Evolutionary conservation across 1,140 invertebrate species (phyloP).

Genomic region (Papilio xuthus): DNA sequence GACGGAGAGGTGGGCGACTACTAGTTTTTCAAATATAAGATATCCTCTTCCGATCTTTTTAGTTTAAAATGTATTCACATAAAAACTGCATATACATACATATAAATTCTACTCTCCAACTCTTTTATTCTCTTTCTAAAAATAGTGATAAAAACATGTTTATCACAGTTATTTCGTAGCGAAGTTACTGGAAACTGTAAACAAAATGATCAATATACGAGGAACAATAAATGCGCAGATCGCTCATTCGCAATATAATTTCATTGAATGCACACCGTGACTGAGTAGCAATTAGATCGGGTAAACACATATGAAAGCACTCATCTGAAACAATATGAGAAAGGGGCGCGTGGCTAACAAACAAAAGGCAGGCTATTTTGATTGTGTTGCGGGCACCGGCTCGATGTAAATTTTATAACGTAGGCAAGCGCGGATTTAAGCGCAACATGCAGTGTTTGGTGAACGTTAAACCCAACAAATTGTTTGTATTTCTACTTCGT

Average conservation of each 20-base stretch:
- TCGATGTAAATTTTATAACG: conserved; percentile 46
- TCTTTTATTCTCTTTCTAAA: no score
- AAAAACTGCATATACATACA: no score
- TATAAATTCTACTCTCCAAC: no score
- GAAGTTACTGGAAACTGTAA: background rate
- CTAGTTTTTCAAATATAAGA: no score
- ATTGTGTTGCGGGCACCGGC: conserved; percentile 36
- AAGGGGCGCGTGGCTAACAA: conserved; percentile 56
- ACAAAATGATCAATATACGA: conserved; percentile 6
- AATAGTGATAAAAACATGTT: no score
- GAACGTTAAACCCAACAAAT: conserved; percentile 15
- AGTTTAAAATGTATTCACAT: no score
- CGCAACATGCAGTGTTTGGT: conserved; percentile 8
- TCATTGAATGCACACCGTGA: conserved; percentile 64
- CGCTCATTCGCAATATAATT: conserved; percentile 60
- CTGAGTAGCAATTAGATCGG: conserved; percentile 78
- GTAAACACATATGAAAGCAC: conserved; percentile 68
- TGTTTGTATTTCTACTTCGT: conserved; percentile 10
- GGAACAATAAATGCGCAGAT: conserved; percentile 43
- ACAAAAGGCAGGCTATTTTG: conserved; percentile 55
- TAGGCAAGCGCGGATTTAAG: conserved; percentile 40
- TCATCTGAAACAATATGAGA: conserved; percentile 73
- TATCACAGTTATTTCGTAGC: no score
- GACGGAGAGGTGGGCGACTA: no score
- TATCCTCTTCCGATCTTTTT: no score